Evolutionary conservation across 2,113 vertebrate genomes (phyloP), one percentile per base, ranked within the genome.

Genomic region (Chaetura pelagica): DNA sequence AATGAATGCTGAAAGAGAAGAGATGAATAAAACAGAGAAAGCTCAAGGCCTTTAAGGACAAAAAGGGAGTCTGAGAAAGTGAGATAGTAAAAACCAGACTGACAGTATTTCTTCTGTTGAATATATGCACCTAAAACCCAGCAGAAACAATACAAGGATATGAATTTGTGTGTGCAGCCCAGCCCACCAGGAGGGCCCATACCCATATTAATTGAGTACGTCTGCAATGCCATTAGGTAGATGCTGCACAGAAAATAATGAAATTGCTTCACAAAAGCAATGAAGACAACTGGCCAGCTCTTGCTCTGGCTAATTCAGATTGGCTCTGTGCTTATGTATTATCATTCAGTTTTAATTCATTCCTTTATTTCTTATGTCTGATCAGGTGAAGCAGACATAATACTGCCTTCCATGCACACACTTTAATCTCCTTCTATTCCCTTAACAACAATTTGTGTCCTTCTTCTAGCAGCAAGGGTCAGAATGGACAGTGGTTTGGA

Each of bases 221-320:
- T 71, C 91, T 95, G 82, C 84, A 92, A 59, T 69, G 77, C 68
- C 69, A 89, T 91, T 78, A 90, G 73, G 40, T 80, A 57, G 94
- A 69, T 80, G 86, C 89, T 90, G 78, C 62, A 54, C 69, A 84
- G 73, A 81, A 94, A 91, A 92, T 88, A 93, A 94, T 74, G 75
- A 82, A 78, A 95, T 77, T 76, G 42, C 61, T 84, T 89, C 82
- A 88, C 30, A 74, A 66, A 93, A 89, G 74, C 84, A 61, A 23
- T 57, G 42, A 89, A 94, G 67, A 91, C 74, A 89, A 89, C 80
- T 59, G 40, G 79, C 59, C 38, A 62, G 68, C 59, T 85, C 85
- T 80, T 87, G 42, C 80, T 61, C 26, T 19, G 59, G 71, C 66
- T 68, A 66, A 71, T 72, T 81, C 85, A 87, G 49, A 49, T 51